phyloP scores from a whole-genome alignment of 2,888 invertebrate genomes.

The Argyresthia goedartella region DNA sequence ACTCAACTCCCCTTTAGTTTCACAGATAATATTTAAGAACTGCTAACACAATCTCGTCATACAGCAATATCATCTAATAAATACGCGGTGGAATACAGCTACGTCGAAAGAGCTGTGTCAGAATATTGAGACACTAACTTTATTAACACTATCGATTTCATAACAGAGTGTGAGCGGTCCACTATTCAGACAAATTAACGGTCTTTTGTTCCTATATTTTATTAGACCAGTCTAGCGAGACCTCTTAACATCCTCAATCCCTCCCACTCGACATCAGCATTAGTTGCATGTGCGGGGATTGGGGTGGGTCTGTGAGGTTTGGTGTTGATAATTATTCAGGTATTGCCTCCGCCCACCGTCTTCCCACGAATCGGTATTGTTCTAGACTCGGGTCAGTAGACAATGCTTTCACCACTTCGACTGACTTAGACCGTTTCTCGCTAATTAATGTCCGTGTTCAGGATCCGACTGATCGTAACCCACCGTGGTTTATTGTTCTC shows the following conservation, averaged over 20 bases:
- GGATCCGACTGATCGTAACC: background rate
- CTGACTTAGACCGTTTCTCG: conserved; percentile 25
- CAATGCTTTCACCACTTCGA: conserved; percentile 52
- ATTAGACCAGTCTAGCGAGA: conserved; percentile 17
- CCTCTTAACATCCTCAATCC: conserved; percentile 7
- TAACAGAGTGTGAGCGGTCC: background rate
- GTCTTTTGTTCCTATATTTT: conserved; percentile 25
- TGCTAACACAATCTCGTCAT: no score
- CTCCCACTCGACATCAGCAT: background rate
- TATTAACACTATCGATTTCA: conserved; percentile 3
- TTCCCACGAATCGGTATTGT: conserved; percentile 34
- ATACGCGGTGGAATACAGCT: no score
- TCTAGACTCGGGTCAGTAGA: conserved; percentile 23
- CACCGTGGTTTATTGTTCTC: background rate
- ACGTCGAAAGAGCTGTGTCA: no score
- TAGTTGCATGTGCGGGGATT: conserved; percentile 2
- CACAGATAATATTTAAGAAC: no score
- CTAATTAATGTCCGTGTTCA: conserved; percentile 42
- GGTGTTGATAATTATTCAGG: conserved; percentile 34
- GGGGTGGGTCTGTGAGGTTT: conserved; percentile 20
- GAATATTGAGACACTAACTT: background rate
- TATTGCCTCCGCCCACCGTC: conserved; percentile 32
- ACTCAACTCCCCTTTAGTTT: no score
- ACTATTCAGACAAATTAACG: conserved; percentile 25
- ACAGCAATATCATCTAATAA: no score